Evolutionary conservation across 2,113 vertebrate species (phyloP).

Genomic region (human (Homo sapiens)): DNA sequence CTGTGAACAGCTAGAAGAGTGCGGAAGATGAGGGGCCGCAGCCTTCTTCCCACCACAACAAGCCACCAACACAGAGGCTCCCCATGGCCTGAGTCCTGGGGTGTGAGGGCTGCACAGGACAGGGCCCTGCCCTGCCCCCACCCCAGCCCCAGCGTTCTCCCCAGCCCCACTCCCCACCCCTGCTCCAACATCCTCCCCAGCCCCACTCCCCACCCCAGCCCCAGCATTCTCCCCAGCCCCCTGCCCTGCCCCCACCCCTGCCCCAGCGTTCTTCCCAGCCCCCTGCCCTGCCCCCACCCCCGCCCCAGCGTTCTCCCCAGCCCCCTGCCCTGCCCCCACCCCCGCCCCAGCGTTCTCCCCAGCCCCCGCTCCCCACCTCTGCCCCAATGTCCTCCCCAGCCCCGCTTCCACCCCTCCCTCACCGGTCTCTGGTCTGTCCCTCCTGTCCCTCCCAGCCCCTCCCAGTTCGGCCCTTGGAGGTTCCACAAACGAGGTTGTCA

Average conservation of each 20-base stretch:
- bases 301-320: background rate
- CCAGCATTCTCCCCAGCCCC: background rate
- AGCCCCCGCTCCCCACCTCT: background rate
- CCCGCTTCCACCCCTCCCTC: too few relatives aligned
- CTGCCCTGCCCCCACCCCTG: too few relatives aligned
- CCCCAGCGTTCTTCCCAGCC: background rate
- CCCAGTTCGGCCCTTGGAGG: background rate
- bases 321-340: background rate
- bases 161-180: background rate
- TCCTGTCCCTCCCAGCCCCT: fast-evolving
- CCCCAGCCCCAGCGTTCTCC: background rate
- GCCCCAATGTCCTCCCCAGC: too few relatives aligned
- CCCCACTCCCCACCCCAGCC: background rate
- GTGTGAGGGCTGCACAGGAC: background rate
- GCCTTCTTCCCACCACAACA: background rate
- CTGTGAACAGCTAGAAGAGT: background rate
- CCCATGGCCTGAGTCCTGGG: background rate
- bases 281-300: background rate
- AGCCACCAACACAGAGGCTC: background rate
- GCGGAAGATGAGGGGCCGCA: background rate
- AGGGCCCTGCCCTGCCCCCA: too few relatives aligned
- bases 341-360: background rate
- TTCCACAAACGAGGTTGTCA: background rate
- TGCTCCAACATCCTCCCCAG: fast-evolving
- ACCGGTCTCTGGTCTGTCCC: fast-evolving